A percentile compares a stretch with the other conserved stretches of the same genome.
These are phyloP conservation scores for Drosophila macrospina DNA, from an alignment of 2,888 invertebrate genomes.

Conservation along the genomic window DNA sequence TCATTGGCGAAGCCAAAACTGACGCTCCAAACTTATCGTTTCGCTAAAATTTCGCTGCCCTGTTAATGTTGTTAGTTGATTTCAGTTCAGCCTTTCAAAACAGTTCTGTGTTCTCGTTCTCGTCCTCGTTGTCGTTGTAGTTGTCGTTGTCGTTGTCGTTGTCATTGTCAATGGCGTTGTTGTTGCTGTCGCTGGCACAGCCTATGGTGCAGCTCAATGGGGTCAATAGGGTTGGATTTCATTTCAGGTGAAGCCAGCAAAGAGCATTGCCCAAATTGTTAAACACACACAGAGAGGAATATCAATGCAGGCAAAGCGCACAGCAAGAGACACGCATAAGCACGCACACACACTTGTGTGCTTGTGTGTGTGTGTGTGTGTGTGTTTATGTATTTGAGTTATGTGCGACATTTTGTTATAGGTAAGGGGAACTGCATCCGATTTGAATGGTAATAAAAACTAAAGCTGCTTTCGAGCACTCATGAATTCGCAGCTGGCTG, in stretches of 20 bases:
- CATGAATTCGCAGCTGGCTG: slow-evolving; percentile 58
- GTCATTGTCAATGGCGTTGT: slow-evolving; percentile 26
- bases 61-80: slow-evolving; percentile 83
- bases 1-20: slow-evolving; percentile 20
- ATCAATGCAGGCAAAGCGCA: slow-evolving; percentile 35
- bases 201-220: slow-evolving; percentile 46
- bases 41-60: slow-evolving; percentile 71
- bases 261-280: slow-evolving; percentile 78
- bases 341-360: slow-evolving; percentile 11
- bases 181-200: slow-evolving; percentile 42
- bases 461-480: slow-evolving; percentile 75
- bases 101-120: slow-evolving; percentile 38
- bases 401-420: slow-evolving; percentile 73
- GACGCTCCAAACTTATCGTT: slow-evolving; percentile 33
- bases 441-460: slow-evolving; percentile 79
- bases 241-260: slow-evolving; percentile 80
- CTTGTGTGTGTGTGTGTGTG: slow-evolving; percentile 4
- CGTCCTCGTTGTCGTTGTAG: slow-evolving; percentile 29
- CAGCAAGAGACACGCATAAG: slow-evolving; percentile 37
- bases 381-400: slow-evolving; percentile 75
- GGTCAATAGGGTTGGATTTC: slow-evolving; percentile 64
- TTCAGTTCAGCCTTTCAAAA: slow-evolving; percentile 79
- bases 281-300: slow-evolving; percentile 55
- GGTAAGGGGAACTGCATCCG: slow-evolving; percentile 43
- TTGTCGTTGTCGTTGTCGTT: slow-evolving; percentile 34